phyloP scores from a whole-genome alignment of 2,888 invertebrate species.

The Marasmarcha lunaedactyla region DNA sequence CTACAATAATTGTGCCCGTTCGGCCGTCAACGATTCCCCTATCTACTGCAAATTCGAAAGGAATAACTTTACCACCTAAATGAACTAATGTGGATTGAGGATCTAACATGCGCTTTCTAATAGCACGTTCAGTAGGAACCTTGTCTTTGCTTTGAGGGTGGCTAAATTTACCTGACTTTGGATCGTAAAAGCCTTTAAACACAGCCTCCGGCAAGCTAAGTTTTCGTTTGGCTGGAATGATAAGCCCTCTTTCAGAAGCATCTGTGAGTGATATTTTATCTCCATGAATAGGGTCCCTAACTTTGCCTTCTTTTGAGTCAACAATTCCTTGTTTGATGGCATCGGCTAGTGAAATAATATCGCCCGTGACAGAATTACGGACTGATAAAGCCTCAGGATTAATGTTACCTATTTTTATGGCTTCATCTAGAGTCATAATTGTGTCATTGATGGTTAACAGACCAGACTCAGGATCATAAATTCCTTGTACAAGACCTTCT shows the following conservation, averaged over 20 bases:
- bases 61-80: constrained; percentile 82
- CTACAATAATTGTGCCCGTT: constrained; percentile 75
- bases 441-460: constrained; percentile 77
- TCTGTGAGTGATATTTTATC: constrained; percentile 83
- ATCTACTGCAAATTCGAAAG: constrained; percentile 85
- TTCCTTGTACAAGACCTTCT: constrained; percentile 84
- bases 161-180: constrained; percentile 83
- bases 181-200: constrained; percentile 92
- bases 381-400: constrained; percentile 83
- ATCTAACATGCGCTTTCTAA: constrained; percentile 86
- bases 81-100: constrained; percentile 88
- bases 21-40: constrained; percentile 82
- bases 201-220: constrained; percentile 90
- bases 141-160: constrained; percentile 85
- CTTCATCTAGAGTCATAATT: constrained; percentile 78
- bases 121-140: constrained; percentile 84
- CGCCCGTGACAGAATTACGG: constrained; percentile 82
- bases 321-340: constrained; percentile 82
- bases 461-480: constrained; percentile 82
- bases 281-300: constrained; percentile 80
- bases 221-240: constrained; percentile 85
- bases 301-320: constrained; percentile 83
- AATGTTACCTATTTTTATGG: constrained; percentile 80
- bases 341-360: constrained; percentile 83
- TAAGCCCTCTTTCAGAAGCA: constrained; percentile 85